A percentile compares a stretch with the other conserved stretches of the same genome.
These are phyloP conservation scores for Campylorhamphus procurvoides DNA, from an alignment of 2,113 vertebrate species.

Conservation along the genomic window DNA sequence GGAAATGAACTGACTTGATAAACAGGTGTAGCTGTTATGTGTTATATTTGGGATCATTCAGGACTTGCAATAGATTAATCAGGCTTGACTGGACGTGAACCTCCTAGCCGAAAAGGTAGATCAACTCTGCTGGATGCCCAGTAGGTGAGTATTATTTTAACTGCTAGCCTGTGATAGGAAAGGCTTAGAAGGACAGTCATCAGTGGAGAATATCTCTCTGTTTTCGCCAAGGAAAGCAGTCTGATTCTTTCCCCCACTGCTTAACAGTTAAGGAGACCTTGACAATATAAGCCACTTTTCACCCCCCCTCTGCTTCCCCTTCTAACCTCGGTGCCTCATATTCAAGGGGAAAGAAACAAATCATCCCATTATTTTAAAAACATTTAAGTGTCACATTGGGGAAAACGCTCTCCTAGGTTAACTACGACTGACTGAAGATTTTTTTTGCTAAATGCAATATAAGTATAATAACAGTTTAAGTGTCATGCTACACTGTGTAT, in stretches of 20 bases:
- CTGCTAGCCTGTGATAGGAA: constrained; percentile 77
- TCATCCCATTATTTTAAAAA: constrained; percentile 58
- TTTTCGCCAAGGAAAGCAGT: constrained; percentile 58
- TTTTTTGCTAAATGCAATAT: constrained; percentile 56
- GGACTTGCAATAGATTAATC: constrained; percentile 78
- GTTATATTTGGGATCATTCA: constrained; percentile 69
- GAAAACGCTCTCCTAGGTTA: constrained; percentile 49
- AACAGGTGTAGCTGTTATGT: constrained; percentile 80
- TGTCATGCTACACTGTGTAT: constrained; percentile 17
- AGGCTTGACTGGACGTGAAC: constrained; percentile 79
- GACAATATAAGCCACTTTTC: constrained; percentile 60
- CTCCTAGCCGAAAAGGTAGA: constrained; percentile 79
- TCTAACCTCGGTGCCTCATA: constrained; percentile 34
- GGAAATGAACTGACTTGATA: constrained; percentile 77
- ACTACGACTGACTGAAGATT: constrained; percentile 60
- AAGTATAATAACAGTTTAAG: constrained; percentile 56
- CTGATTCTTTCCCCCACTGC: constrained; percentile 67
- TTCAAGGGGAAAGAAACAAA: constrained; percentile 57
- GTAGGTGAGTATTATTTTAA: constrained; percentile 85
- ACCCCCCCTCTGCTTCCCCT: constrained; percentile 18
- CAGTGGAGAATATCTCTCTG: constrained; percentile 57
- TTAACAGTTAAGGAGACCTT: constrained; percentile 68
- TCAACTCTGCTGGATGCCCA: constrained; percentile 77
- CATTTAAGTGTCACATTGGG: constrained; percentile 53
- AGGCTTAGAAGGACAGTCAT: constrained; percentile 80